Conservation (phyloP, 2,797 vertebrate species). For the Chelonia mydas region DNA sequence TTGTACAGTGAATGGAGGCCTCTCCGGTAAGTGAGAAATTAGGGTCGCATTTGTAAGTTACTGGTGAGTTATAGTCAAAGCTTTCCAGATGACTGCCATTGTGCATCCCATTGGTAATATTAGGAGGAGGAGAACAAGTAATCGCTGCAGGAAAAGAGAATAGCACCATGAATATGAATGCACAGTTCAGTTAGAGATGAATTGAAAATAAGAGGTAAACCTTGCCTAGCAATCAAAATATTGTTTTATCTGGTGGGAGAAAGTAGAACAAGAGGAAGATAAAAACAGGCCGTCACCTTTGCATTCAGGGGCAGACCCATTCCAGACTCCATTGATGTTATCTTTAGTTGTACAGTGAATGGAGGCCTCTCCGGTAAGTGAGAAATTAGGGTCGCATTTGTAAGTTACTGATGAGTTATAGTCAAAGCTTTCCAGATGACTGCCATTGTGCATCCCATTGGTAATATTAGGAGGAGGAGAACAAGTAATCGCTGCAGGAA, state of each 20-base stretch:
- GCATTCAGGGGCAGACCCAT: too few species aligned
- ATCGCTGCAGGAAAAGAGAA: background rate
- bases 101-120: background rate
- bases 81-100: background rate
- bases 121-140: background rate
- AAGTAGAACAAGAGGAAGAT: too few species aligned
- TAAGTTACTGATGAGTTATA: too few species aligned
- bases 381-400: too few species aligned
- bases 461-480: background rate
- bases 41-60: background rate
- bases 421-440: too few species aligned
- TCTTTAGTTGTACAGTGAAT: too few species aligned
- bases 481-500: background rate
- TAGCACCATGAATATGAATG: background rate
- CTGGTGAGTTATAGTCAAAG: background rate
- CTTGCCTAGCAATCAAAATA: too few species aligned
- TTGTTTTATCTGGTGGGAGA: too few species aligned
- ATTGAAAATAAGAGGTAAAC: too few species aligned
- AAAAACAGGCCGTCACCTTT: too few species aligned
- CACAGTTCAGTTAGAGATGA: background rate
- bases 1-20: background rate
- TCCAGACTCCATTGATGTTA: too few species aligned
- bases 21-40: background rate
- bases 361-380: too few species aligned
- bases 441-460: background rate